Percentiles rank a stretch among this genome's conserved stretches.
phyloP scores from a whole-genome alignment of 2,113 vertebrate species.

The Cyprinus carpio region DNA sequence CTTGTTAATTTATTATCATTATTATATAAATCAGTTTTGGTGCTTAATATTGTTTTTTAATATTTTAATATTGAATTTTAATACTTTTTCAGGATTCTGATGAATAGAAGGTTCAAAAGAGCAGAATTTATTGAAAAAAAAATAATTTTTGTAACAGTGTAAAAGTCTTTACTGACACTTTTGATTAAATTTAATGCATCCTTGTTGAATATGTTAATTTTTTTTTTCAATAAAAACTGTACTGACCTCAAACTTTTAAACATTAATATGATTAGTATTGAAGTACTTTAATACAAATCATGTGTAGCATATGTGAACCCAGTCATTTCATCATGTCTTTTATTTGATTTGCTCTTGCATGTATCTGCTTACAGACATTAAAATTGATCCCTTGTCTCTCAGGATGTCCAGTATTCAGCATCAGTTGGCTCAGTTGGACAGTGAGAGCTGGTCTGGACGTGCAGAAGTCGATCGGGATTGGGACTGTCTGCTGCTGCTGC shows the following conservation, averaged over 20 bases:
- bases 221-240: no score
- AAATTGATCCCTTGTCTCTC: neutral
- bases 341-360: neutral
- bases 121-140: neutral
- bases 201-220: no score
- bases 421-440: slow-evolving; percentile 91
- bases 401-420: slow-evolving; percentile 94
- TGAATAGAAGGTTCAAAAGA: neutral
- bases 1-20: neutral
- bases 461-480: slow-evolving; percentile 88
- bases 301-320: no score
- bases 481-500: slow-evolving; percentile 92
- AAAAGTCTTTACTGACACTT: neutral
- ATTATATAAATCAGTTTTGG: no score
- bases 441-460: slow-evolving; percentile 91
- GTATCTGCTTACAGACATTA: neutral
- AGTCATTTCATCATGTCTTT: neutral
- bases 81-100: neutral
- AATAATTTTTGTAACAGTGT: neutral
- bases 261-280: no score
- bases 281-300: no score
- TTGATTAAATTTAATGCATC: neutral
- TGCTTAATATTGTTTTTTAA: neutral
- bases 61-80: neutral
- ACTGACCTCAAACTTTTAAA: no score